A percentile compares a stretch with the other conserved stretches of the same genome.
Evolutionary conservation across 2,113 vertebrate genomes (phyloP).

Genomic region (Platysteira castanea): DNA sequence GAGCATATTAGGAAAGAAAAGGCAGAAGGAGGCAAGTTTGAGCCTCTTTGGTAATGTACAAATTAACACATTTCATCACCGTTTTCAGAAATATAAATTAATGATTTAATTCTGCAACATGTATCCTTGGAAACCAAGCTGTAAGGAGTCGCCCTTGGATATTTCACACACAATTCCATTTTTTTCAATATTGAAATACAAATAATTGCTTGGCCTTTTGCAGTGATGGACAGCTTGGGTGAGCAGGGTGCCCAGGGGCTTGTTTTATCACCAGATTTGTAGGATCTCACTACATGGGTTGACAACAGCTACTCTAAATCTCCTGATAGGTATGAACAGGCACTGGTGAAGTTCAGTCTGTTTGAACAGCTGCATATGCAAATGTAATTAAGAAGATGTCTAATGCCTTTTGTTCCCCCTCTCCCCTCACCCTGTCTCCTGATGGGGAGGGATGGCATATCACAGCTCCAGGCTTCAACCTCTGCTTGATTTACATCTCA

Average conservation of each 20-base stretch:
- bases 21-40: slow-evolving; percentile 18
- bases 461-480: neutral
- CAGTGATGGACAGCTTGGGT: slow-evolving; percentile 38
- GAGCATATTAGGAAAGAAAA: neutral
- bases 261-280: neutral
- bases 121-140: slow-evolving; percentile 47
- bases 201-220: slow-evolving; percentile 33
- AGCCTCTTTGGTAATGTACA: slow-evolving; percentile 22
- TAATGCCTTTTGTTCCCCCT: neutral
- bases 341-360: slow-evolving; percentile 12
- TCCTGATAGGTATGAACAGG: slow-evolving; percentile 16
- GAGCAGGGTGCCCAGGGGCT: neutral
- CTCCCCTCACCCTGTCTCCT: neutral
- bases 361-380: slow-evolving; percentile 70
- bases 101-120: slow-evolving; percentile 25
- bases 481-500: neutral
- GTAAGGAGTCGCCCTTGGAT: neutral
- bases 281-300: neutral
- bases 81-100: slow-evolving; percentile 44
- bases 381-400: slow-evolving; percentile 51
- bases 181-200: slow-evolving; percentile 14
- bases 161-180: neutral
- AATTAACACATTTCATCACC: slow-evolving; percentile 39
- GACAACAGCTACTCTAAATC: slow-evolving; percentile 31
- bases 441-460: neutral